Conservation (phyloP, 1,140 invertebrate genomes). For the Procambarus virginalis region DNA sequence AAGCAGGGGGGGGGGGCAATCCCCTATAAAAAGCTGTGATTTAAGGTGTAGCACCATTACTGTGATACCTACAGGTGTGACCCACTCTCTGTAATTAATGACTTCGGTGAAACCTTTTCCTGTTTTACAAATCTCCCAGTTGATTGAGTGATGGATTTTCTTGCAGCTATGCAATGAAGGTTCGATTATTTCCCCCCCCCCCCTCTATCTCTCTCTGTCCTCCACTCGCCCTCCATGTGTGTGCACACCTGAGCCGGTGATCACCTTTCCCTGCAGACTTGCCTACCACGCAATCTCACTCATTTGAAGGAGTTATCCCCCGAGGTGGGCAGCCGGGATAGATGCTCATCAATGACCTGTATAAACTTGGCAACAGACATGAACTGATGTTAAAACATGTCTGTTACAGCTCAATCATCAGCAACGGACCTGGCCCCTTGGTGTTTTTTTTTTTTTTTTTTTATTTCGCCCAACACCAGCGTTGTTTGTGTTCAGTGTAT, state of each 20-base stretch:
- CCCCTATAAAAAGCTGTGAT: neutral
- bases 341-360: neutral
- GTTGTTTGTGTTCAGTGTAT: no score
- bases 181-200: neutral
- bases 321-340: neutral
- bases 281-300: neutral
- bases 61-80: neutral
- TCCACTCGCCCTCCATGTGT: neutral
- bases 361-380: no score
- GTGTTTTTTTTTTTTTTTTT: neutral
- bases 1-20: neutral
- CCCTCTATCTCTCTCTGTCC: no score
- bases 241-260: neutral
- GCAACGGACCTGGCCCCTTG: neutral
- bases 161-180: neutral
- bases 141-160: neutral
- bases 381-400: no score
- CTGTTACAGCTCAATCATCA: neutral
- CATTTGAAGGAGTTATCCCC: neutral
- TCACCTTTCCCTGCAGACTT: neutral
- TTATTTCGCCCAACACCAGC: no score
- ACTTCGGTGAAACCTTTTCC: neutral
- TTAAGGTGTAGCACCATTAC: slow-evolving; percentile 1
- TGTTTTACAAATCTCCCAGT: neutral
- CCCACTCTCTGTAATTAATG: neutral